A percentile compares a stretch with the other conserved stretches of the same genome.
phyloP scores from a whole-genome alignment of 2,888 invertebrate species.

The Metalampra italica region DNA sequence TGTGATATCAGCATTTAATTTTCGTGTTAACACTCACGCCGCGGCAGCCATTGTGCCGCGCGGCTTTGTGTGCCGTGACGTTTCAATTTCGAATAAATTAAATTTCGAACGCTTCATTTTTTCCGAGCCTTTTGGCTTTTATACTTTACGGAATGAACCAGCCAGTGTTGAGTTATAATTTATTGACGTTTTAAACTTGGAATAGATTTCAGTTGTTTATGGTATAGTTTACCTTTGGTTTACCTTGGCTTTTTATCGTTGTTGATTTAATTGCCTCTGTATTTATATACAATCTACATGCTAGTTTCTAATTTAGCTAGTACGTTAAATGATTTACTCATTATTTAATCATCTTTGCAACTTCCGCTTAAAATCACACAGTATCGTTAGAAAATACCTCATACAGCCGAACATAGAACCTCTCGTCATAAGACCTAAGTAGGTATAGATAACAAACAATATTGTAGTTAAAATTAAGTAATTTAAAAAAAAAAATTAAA shows the following conservation, averaged over 20 bases:
- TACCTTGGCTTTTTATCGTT: constrained; percentile 28
- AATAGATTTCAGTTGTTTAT: constrained; percentile 55
- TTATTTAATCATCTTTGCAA: constrained; percentile 11
- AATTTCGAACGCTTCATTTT: constrained; percentile 78
- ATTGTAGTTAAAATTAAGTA: no score
- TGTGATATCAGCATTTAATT: constrained; percentile 79
- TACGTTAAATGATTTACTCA: neutral
- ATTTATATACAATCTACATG: neutral
- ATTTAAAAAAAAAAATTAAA: no score
- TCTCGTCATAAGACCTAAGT: no score
- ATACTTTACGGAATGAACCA: constrained; percentile 57
- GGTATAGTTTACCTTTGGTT: constrained; percentile 32
- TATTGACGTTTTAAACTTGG: constrained; percentile 61
- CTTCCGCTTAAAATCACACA: constrained; percentile 9
- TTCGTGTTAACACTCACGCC: constrained; percentile 73
- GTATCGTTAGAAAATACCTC: no score
- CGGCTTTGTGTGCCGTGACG: constrained; percentile 74
- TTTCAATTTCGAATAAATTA: constrained; percentile 79
- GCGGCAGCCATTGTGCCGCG: constrained; percentile 61
- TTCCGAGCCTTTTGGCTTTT: constrained; percentile 53
- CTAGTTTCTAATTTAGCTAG: constrained; percentile 1
- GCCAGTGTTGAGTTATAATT: constrained; percentile 69
- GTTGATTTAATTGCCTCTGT: constrained; percentile 17
- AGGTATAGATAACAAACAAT: no score
- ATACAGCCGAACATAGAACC: no score